Base-by-base conservation (phyloP, 2,888 invertebrate species). In the Pteria penguin region DNA sequence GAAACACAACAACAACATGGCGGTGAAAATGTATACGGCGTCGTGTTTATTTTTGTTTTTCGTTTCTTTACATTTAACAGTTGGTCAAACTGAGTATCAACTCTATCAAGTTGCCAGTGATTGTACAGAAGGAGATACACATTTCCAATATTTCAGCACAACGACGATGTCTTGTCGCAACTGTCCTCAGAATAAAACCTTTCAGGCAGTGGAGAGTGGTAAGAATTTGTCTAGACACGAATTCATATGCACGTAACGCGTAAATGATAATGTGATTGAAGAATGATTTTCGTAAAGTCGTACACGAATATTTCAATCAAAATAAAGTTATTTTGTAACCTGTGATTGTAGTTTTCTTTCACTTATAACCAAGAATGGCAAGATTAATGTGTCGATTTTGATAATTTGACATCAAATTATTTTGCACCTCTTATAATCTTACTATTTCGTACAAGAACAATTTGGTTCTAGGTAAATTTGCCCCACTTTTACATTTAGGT, bases 201-300 rank as follows among this genome's bases (percentile, higher is more conserved):
- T 89, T 75, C 81, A 71, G 3, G 75, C 79, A 18, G 88, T 86
- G 73, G 31, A 82, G 0, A 85, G 90, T 79, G 87, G 91, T 90
- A 80, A 87, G 87, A 78, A 65, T 58, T 65, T 76, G 77, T 81
- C 74, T 73, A 45, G 62, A 72, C 77, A 62, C 55, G 75, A 72
- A 36, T 60, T 22, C 11, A 18, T 45, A 22, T 52, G 22, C 11
- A 22, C 18, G 33, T 31, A 58, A 26, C 33, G 24, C 24, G 61
- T 36, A 22, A n/a, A 18, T 14, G 14, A 32, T 45, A n/a, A n/a
- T n/a, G n/a, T n/a, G n/a, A n/a, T n/a, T n/a, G n/a, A n/a, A n/a
- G n/a, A n/a, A n/a, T n/a, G n/a, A n/a, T n/a, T n/a, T n/a, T n/a
- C n/a, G n/a, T n/a, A n/a, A n/a, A n/a, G n/a, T n/a, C n/a, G n/a